phyloP scores from a whole-genome alignment of 2,113 vertebrate genomes.

The Globicephala melas region DNA sequence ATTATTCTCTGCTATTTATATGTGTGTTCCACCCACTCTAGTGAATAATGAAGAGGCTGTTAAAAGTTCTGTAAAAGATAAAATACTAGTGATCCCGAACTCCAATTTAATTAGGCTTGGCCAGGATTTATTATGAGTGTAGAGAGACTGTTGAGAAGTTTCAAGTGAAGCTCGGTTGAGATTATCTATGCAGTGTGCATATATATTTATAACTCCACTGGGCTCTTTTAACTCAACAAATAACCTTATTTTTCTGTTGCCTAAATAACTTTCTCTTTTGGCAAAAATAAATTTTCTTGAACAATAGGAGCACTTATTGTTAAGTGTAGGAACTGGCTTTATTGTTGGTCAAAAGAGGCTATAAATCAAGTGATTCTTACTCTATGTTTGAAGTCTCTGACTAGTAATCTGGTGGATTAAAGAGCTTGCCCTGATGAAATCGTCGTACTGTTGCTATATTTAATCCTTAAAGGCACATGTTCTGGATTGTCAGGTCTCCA shows the following conservation, averaged over 20 bases:
- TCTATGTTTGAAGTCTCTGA: background rate
- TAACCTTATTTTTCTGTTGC: conserved; percentile 52
- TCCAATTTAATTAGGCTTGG: conserved; percentile 67
- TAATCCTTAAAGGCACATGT: background rate
- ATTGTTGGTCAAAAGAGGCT: background rate
- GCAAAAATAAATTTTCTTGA: conserved; percentile 51
- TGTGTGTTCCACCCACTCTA: conserved; percentile 28
- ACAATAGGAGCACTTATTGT: conserved; percentile 54
- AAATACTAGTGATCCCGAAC: conserved; percentile 56
- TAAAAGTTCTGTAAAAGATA: conserved; percentile 61
- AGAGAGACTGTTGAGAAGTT: background rate
- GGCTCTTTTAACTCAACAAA: conserved; percentile 59
- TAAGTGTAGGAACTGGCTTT: conserved; percentile 27
- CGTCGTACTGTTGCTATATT: rapidly evolving
- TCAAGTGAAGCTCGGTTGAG: conserved; percentile 23
- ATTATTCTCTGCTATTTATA: conserved; percentile 49
- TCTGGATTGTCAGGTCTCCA: background rate
- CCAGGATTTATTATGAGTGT: conserved; percentile 52
- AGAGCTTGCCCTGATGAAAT: background rate
- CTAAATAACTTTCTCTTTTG: conserved; percentile 47
- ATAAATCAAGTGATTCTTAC: conserved; percentile 45
- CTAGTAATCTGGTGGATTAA: background rate
- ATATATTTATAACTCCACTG: conserved; percentile 63
- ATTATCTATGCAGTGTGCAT: conserved; percentile 56
- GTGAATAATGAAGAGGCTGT: conserved; percentile 60